Conservation (phyloP, 2,888 invertebrate genomes). For the Lithophane leautieri region DNA sequence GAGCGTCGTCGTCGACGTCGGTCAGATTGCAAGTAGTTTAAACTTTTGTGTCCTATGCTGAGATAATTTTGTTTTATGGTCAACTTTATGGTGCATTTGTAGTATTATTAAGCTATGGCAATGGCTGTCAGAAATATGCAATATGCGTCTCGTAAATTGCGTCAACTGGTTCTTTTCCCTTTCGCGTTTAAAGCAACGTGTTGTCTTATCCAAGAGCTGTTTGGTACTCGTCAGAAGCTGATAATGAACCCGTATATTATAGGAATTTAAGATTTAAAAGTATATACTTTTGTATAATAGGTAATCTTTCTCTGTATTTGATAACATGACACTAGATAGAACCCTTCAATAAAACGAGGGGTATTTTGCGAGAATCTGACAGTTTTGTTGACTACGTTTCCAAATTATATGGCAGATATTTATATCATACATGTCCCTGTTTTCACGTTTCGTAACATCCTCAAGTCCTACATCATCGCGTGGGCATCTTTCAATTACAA, state of each 20-base stretch:
- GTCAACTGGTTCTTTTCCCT: neutral
- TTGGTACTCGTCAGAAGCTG: neutral
- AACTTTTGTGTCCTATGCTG: neutral
- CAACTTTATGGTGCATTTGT: neutral
- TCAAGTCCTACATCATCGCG: slow-evolving; percentile 4
- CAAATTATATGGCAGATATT: neutral
- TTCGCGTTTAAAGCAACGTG: neutral
- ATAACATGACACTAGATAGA: neutral
- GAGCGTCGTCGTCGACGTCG: neutral
- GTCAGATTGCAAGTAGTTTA: neutral
- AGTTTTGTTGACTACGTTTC: neutral
- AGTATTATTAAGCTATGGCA: neutral
- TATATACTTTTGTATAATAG: neutral
- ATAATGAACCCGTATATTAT: neutral
- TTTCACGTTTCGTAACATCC: slow-evolving; percentile 5
- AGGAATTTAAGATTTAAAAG: neutral
- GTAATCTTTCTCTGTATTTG: neutral
- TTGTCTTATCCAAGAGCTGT: neutral
- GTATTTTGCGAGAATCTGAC: neutral
- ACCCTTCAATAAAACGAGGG: neutral
- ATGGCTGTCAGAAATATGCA: neutral
- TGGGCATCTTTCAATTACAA: slow-evolving; percentile 50
- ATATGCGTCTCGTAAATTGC: neutral
- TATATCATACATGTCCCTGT: neutral
- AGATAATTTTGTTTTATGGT: neutral